Evolutionary conservation across 1,140 invertebrate genomes (phyloP).

Genomic region (Hestina assimilis): DNA sequence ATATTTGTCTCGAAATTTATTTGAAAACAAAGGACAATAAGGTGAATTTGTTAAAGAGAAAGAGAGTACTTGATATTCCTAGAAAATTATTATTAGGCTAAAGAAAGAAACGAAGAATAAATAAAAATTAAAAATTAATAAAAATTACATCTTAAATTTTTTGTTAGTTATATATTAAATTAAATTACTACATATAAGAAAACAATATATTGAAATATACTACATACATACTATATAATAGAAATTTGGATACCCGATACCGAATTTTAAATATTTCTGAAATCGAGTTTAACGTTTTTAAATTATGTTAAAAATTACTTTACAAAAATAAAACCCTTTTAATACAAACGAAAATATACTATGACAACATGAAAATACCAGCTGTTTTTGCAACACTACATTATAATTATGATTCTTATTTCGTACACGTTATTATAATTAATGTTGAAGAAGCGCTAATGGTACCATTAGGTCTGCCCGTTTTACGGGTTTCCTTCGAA

Average conservation of each 20-base stretch:
- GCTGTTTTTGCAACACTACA: not conserved
- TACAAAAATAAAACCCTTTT: not conserved
- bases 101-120: not conserved
- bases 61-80: too few species aligned
- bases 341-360: not conserved
- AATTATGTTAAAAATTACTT: not conserved
- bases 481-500: slow-evolving; percentile 26
- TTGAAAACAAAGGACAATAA: not conserved
- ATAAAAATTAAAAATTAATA: too few species aligned
- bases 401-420: slow-evolving; percentile 18
- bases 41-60: too few species aligned
- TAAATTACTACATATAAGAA: too few species aligned
- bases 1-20: slow-evolving; percentile 1
- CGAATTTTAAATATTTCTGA: too few species aligned
- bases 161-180: too few species aligned
- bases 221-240: too few species aligned
- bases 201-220: too few species aligned
- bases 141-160: too few species aligned
- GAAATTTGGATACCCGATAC: too few species aligned
- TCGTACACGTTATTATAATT: slow-evolving; percentile 27
- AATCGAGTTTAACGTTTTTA: too few species aligned
- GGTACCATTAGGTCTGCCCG: slow-evolving; percentile 23
- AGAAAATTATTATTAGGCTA: too few species aligned
- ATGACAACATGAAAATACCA: not conserved
- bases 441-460: slow-evolving; percentile 28